Evolutionary conservation across 2,888 invertebrate genomes (phyloP), one percentile per base, ranked within the genome.

Genomic region (Brachyptera putata): DNA sequence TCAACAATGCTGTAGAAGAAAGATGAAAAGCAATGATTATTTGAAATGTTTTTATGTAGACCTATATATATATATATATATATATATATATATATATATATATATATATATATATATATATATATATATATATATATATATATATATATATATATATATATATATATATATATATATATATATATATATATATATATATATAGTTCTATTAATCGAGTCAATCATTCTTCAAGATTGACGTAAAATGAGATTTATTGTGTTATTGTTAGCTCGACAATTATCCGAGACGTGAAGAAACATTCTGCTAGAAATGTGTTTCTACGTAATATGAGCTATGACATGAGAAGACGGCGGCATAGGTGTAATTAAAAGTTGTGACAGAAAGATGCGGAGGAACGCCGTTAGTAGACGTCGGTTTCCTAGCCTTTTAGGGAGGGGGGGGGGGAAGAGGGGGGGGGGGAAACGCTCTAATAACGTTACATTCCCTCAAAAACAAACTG

Each of bases 121-220:
- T 46, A 21, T 13, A 46, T 46, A 21, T 46, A 46, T n/a, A 16
- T 46, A n/a, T 46, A 21, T 46, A 46, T 46, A 21, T 46, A 46
- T 46, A 21, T 46, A 46, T 46, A 21, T 1, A 46, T 46, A 21
- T 46, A 46, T n/a, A 16, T 46, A n/a, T 46, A 21, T 46, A 46
- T 46, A 21, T 46, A 46, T 46, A 1, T 14, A 46, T 46, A 21
- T 46, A 46, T n/a, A 16, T 46, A n/a, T 46, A 21, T 46, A 46
- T 46, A 21, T 46, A 36, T 36, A 13, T 36, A 36, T 41, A 2
- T n/a, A 21, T 18, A 18, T n/a, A n/a, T n/a, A n/a, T n/a, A n/a
- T n/a, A n/a, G n/a, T n/a, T n/a, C n/a, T n/a, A n/a, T n/a, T n/a
- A n/a, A n/a, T n/a, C n/a, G n/a, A 7, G 30, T 30, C 30, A 30